A percentile compares a stretch with the other conserved stretches of the same genome.
Conservation (phyloP, 1,140 invertebrate species). For the Macrosteles quadrilineatus region DNA sequence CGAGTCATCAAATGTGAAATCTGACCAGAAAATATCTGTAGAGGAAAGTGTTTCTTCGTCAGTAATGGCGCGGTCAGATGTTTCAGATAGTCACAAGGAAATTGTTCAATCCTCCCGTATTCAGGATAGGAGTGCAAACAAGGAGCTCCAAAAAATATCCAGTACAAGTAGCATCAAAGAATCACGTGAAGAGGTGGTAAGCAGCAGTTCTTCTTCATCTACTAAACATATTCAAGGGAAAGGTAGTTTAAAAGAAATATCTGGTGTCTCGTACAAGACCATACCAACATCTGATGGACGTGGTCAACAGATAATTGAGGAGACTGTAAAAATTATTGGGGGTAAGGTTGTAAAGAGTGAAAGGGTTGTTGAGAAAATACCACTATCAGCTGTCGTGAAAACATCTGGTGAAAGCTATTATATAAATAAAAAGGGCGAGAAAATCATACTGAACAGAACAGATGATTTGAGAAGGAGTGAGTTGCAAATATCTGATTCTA, state of each 20-base stretch:
- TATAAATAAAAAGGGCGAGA: constrained; percentile 2
- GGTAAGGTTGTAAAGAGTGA: constrained; percentile 30
- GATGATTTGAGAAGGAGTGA: too few species aligned
- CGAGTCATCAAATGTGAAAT: not conserved
- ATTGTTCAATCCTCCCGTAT: too few species aligned
- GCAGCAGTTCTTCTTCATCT: not conserved
- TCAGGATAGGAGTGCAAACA: not conserved
- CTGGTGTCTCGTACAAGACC: not conserved
- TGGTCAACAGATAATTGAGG: constrained; percentile 10
- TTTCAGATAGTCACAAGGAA: not conserved
- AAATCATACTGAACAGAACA: not conserved
- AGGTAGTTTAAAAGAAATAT: not conserved
- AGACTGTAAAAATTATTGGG: constrained; percentile 29
- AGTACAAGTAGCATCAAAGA: not conserved
- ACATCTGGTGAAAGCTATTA: not conserved
- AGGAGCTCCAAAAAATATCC: not conserved
- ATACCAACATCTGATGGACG: constrained; percentile 1
- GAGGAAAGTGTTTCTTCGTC: constrained; percentile 9
- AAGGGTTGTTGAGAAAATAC: not conserved
- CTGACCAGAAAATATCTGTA: not conserved
- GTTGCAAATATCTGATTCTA: too few species aligned
- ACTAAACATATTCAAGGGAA: too few species aligned
- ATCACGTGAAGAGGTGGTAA: not conserved
- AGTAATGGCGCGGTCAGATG: not conserved
- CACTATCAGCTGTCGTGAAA: not conserved